Percentiles rank a stretch among this genome's conserved stretches.
These are phyloP conservation scores for Muntiacus reevesi DNA, from an alignment of 2,113 vertebrate species.

Conservation along the genomic window DNA sequence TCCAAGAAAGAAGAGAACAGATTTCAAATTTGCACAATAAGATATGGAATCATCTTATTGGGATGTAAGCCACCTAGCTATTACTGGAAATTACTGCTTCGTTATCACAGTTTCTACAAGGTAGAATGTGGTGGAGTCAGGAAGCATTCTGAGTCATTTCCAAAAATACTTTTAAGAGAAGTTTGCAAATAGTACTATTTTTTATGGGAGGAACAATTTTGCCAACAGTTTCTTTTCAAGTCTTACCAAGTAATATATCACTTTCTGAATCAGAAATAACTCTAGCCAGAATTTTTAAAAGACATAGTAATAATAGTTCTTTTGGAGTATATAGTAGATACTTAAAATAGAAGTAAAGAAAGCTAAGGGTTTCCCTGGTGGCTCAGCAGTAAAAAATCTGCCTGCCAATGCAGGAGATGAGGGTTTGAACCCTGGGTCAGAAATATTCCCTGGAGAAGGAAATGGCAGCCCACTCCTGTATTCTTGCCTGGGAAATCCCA, in stretches of 20 bases:
- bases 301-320: not conserved
- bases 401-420: not conserved
- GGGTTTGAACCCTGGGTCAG: not conserved
- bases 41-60: not conserved
- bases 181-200: slow-evolving; percentile 1
- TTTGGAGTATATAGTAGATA: not conserved
- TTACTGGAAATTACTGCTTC: not conserved
- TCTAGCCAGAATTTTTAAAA: not conserved
- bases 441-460: not conserved
- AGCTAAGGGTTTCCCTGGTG: not conserved
- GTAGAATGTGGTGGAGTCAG: not conserved
- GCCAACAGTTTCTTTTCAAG: slow-evolving; percentile 9
- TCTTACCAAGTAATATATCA: not conserved
- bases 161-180: slow-evolving; percentile 10
- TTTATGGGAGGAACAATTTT: slow-evolving; percentile 28
- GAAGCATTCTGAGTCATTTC: slow-evolving; percentile 22
- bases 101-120: not conserved
- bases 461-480: not conserved
- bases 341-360: not conserved
- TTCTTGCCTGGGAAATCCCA: not conserved
- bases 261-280: slow-evolving; percentile 41
- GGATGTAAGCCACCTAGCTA: not conserved
- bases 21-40: not conserved
- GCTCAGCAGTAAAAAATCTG: not conserved
- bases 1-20: not conserved